Evolutionary conservation across 2,797 vertebrate species (phyloP).

Genomic region (Labroides dimidiatus): DNA sequence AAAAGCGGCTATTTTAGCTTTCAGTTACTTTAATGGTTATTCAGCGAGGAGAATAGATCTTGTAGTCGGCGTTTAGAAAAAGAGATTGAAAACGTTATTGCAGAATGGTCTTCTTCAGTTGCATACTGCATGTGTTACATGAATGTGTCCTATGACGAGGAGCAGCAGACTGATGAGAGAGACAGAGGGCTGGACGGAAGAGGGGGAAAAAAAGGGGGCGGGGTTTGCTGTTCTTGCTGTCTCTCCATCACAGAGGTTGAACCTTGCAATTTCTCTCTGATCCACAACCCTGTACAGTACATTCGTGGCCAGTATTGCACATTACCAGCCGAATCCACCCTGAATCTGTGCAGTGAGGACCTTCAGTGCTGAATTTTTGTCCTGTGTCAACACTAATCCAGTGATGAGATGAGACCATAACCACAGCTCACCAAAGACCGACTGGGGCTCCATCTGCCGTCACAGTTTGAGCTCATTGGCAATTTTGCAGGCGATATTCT

Average conservation of each 20-base stretch:
- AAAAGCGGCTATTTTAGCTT: conserved; percentile 83
- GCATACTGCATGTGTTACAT: conserved; percentile 83
- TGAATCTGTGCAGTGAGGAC: conserved; percentile 70
- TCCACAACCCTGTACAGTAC: conserved; percentile 81
- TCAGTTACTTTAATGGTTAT: conserved; percentile 85
- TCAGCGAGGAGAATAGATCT: conserved; percentile 86
- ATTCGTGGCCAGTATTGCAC: conserved; percentile 81
- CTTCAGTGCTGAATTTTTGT: conserved; percentile 74
- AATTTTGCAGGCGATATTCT: conserved; percentile 99
- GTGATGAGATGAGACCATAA: conserved; percentile 72
- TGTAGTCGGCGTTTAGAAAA: conserved; percentile 85
- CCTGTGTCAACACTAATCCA: conserved; percentile 77
- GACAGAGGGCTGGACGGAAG: conserved; percentile 53
- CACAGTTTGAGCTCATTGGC: conserved; percentile 99
- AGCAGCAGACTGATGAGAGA: conserved; percentile 67
- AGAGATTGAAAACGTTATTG: conserved; percentile 95
- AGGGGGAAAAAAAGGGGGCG: conserved; percentile 23
- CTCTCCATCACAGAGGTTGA: conserved; percentile 66
- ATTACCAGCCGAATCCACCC: conserved; percentile 75
- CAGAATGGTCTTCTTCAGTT: conserved; percentile 87
- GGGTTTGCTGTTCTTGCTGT: conserved; percentile 60
- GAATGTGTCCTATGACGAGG: conserved; percentile 68
- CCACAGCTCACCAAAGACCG: conserved; percentile 64
- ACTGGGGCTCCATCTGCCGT: conserved; percentile 70
- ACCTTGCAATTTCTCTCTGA: conserved; percentile 59